Conservation (phyloP, 1,140 invertebrate genomes). For the Orius laevigatus region DNA sequence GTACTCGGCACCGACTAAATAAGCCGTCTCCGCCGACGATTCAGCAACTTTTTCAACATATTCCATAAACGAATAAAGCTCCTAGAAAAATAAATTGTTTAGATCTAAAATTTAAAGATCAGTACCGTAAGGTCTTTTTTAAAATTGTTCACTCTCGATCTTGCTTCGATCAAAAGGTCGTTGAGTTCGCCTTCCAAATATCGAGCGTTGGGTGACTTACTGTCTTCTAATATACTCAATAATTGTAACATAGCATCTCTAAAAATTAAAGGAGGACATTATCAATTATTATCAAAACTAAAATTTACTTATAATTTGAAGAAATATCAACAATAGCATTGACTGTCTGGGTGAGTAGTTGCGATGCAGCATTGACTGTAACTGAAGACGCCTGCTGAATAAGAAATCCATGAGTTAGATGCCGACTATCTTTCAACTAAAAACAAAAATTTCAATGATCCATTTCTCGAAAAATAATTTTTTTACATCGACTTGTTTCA, state of each 20-base stretch:
- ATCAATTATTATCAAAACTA: not conserved
- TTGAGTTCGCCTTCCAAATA: too few relatives aligned
- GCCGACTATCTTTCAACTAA: not conserved
- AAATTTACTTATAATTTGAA: not conserved
- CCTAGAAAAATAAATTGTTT: constrained; percentile 15
- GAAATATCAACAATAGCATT: constrained; percentile 15
- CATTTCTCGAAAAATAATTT: not conserved
- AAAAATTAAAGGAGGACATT: too few relatives aligned
- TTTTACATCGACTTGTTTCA: not conserved
- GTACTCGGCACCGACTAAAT: constrained; percentile 18
- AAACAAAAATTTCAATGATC: not conserved
- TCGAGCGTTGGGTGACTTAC: too few relatives aligned
- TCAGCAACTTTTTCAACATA: constrained; percentile 20
- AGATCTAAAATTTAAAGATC: not conserved
- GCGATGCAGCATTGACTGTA: constrained; percentile 15
- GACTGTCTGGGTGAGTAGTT: constrained; percentile 17
- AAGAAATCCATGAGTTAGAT: constrained; percentile 16
- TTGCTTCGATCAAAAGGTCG: too few relatives aligned
- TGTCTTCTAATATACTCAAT: too few relatives aligned
- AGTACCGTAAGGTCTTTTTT: too few relatives aligned
- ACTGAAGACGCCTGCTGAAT: constrained; percentile 18
- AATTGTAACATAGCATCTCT: too few relatives aligned
- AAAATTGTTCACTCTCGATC: too few relatives aligned
- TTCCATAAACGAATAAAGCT: constrained; percentile 16
- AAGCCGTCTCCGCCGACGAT: constrained; percentile 17